Base-by-base conservation (phyloP, 30 jellyfish, hydroid and myxozoan genomes). In the Chrysaora quinquecirrha region DNA sequence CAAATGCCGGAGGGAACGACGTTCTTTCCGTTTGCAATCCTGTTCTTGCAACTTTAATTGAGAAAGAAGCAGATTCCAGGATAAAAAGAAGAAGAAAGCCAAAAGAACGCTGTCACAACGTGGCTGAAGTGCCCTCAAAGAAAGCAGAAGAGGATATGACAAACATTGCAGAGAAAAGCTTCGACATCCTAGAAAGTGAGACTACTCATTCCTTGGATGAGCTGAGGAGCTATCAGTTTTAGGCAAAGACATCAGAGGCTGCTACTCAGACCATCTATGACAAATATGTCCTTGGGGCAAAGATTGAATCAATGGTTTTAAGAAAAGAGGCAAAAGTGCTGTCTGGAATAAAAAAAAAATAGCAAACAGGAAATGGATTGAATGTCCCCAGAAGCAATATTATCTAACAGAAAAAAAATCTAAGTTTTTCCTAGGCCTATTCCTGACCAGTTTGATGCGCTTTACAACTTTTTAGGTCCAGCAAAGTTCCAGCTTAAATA, bases 381-480 rank as follows among this genome's bases (percentile, higher is more conserved):
- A 9, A 77, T 77, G 89, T 60, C 78, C 52, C 68, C 76, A 27
- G 64, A 30, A 23, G 47, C 49, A 28, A 81, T 81, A 30, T 63
- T 81, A 69, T 7, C 7, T 3, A 23, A 49, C 33, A 56, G 30
- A 48, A 60, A 60, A n/a, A 63, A 43, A 78, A 63, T 31, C 56
- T 11, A 78, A 58, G 62, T 63, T 23, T 34, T 60, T 78, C 52
- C 27, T 64, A 46, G 89, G 89, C 23, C 89, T 78, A 18, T 30
- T 20, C 87, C 87, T 4, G 79, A 38, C 1, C 96, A 89, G 75
- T 89, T 88, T 69, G 48, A 49, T 33, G 76, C 85, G 2, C 84
- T 88, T 28, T 88, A 80, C 74, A 73, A 88, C 24, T 73, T 71
- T 82, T 90, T 80, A 35, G 95, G 90, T n/a, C 90, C 85, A 33